Evolutionary conservation across 1,140 invertebrate species (phyloP), one percentile per base, ranked within the genome.

Genomic region (Atta texana): DNA sequence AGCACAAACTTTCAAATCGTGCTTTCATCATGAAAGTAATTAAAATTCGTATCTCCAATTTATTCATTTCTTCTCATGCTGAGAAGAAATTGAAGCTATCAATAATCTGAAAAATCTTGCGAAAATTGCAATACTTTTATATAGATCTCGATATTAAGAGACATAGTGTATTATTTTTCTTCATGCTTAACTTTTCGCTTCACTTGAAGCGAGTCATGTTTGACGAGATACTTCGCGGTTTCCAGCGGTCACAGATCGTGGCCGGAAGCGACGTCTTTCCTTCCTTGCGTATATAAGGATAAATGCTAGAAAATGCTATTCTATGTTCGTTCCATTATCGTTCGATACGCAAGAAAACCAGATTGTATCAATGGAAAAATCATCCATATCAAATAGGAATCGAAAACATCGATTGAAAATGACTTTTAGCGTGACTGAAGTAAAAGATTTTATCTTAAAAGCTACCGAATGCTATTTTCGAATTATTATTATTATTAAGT

Each of bases 231-330:
- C 21, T 21, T 6, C 21, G 28, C 51, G 44, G 63, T 69, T 77
- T 57, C 49, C 8, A 57, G 31, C 77, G 64, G 64, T n/a, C n/a
- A 71, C 31, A 71, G 49, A 39, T 49, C 53, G 21, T 31, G 59
- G 24, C 86, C 86, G 86, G 86, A 87, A 87, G 39, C 21, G 81
- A 68, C 71, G 24, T 87, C n/a, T n/a, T 87, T 87, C 86, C 86
- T 87, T 68, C 84, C 69, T 69, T 66, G 68, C 66, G 51, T 87
- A 59, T 68, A 68, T 77, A 87, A 87, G 63, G 21, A 53, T 68
- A 66, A 75, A 49, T 34, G 53, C 18, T n/a, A 77, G 44, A 12
- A 16, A 87, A 77, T 53, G 82, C 14, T n/a, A 28, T 8, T 69
- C 12, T 10, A 21, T 39, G 18, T 51, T 51, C 16, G 8, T 12